A percentile compares a stretch with the other conserved stretches of the same genome.
Conservation (phyloP, 2,113 vertebrate genomes). For the Dolichotis patagonum region DNA sequence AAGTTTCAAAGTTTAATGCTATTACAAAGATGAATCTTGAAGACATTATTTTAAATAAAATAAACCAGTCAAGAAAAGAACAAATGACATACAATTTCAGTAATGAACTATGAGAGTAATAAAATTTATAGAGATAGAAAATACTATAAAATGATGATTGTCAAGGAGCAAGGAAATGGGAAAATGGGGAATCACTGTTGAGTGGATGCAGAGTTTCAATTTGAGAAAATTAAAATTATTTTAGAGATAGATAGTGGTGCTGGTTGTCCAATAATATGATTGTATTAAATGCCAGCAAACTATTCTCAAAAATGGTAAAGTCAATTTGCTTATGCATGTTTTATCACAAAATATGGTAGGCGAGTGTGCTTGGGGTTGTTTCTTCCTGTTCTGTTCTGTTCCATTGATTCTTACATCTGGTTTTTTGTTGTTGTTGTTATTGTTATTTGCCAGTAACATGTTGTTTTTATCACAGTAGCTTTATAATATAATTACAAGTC, state of each 20-base stretch:
- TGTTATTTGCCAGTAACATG: neutral
- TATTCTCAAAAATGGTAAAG: neutral
- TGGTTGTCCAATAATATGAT: neutral
- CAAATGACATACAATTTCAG: neutral
- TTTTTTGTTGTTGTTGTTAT: neutral
- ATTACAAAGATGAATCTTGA: neutral
- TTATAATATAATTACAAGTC: no score
- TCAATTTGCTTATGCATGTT: neutral
- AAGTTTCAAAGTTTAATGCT: neutral
- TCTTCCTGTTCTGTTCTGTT: neutral
- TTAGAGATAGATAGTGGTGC: neutral
- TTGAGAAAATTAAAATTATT: neutral
- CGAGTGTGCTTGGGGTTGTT: no score
- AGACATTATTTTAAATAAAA: neutral
- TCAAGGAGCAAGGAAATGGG: accelerated
- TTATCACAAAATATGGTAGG: neutral
- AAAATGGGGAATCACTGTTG: neutral
- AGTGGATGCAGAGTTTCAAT: neutral
- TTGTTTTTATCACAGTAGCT: neutral
- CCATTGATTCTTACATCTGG: neutral
- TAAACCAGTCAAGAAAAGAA: neutral
- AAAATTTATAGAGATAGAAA: neutral
- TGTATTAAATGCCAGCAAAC: neutral
- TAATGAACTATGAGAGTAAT: neutral
- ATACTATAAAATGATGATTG: neutral